Conservation (phyloP, 2,888 invertebrate species). For the Tiphia femorata region DNA sequence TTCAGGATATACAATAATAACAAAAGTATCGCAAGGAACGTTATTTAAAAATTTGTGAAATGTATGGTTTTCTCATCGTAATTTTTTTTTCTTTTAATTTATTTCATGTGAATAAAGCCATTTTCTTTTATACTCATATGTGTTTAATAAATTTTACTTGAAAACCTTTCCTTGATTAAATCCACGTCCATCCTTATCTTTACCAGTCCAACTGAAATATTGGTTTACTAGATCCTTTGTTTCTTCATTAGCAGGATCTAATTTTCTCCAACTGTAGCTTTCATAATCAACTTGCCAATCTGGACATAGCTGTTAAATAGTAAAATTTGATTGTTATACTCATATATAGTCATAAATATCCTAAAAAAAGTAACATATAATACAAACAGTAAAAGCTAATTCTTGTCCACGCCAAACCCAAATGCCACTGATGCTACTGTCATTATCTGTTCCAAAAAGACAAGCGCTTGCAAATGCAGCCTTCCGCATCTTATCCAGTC, state of each 20-base stretch:
- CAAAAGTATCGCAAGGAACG: slow-evolving; percentile 12
- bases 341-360: not conserved
- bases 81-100: too few species aligned
- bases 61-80: slow-evolving; percentile 31
- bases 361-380: not conserved
- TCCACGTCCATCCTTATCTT: slow-evolving; percentile 87
- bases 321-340: not conserved
- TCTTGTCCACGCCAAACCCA: slow-evolving; percentile 99
- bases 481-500: slow-evolving; percentile 98
- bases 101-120: slow-evolving; percentile 58
- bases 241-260: slow-evolving; percentile 83
- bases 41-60: slow-evolving; percentile 31
- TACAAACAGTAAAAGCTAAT: slow-evolving; percentile 85
- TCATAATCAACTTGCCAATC: slow-evolving; percentile 99
- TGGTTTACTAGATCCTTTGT: slow-evolving; percentile 90
- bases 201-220: slow-evolving; percentile 92
- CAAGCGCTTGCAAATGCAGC: slow-evolving; percentile 94
- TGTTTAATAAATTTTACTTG: slow-evolving; percentile 77
- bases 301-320: slow-evolving; percentile 77
- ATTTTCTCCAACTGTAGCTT: slow-evolving; percentile 94
- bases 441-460: slow-evolving; percentile 92
- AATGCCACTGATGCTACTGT: slow-evolving; percentile 94
- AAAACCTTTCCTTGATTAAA: slow-evolving; percentile 99
- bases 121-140: slow-evolving; percentile 48
- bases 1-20: not conserved